Conservation (phyloP, 2,113 vertebrate species). For the Ailurus styani region DNA sequence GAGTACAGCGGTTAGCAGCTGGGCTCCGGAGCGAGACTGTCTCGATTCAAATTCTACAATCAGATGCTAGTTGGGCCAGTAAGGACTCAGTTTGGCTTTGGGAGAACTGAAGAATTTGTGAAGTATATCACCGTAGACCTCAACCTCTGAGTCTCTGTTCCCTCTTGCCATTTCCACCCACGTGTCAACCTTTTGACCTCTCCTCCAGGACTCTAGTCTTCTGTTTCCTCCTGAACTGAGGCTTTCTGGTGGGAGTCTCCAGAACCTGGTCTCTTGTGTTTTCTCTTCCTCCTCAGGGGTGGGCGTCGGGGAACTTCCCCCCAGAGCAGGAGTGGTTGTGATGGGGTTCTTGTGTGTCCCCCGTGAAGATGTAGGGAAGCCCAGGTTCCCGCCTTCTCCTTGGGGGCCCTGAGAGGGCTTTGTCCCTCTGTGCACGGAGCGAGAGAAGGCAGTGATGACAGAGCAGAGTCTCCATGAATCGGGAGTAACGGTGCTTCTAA, state of each 20-base stretch:
- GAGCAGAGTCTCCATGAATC: background rate
- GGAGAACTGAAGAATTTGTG: background rate
- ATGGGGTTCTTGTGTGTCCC: background rate
- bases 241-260: background rate
- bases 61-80: background rate
- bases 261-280: background rate
- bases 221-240: background rate
- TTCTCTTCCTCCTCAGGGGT: fast-evolving
- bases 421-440: background rate
- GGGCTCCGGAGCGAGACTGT: background rate
- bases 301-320: background rate
- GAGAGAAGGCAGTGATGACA: background rate
- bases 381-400: background rate
- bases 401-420: background rate
- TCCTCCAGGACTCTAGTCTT: background rate
- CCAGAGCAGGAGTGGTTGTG: background rate
- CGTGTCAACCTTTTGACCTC: background rate
- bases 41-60: background rate
- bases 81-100: background rate
- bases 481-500: background rate
- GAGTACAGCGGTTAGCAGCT: background rate
- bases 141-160: background rate
- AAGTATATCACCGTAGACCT: background rate
- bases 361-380: background rate
- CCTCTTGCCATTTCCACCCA: background rate